Percentiles rank a stretch among this genome's conserved stretches.
Conservation (phyloP, 2,888 invertebrate species). For the Heliothis peltigera region DNA sequence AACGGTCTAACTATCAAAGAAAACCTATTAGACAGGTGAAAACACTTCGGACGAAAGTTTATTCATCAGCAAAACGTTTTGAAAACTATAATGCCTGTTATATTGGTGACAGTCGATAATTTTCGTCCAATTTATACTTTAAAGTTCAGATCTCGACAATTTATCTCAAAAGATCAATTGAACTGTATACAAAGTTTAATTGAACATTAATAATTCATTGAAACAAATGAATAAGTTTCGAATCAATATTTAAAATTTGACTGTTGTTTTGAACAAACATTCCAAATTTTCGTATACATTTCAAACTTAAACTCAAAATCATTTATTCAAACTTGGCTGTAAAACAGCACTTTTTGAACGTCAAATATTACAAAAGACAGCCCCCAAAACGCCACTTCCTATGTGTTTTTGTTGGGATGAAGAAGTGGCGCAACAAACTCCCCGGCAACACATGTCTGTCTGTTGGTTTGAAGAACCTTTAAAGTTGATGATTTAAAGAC, state of each 20-base stretch:
- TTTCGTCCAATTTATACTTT: constrained; percentile 2
- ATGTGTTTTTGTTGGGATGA: no score
- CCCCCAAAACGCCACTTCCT: no score
- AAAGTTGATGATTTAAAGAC: no score
- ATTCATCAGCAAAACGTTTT: constrained; percentile 18
- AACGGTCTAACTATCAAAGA: constrained; percentile 50
- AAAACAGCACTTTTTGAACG: no score
- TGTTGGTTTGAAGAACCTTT: no score
- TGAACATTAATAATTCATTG: not conserved
- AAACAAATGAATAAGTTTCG: not conserved
- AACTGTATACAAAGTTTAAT: not conserved
- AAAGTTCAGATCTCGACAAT: not conserved
- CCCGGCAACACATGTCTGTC: no score
- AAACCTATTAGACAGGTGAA: constrained; percentile 37
- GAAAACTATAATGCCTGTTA: constrained; percentile 26
- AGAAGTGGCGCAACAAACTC: no score
- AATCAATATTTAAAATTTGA: not conserved
- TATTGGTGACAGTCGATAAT: constrained; percentile 26
- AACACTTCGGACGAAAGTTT: constrained; percentile 33
- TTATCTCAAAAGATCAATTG: not conserved
- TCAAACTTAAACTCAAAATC: no score
- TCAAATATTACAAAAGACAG: no score
- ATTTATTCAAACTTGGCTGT: no score
- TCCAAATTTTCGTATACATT: no score
- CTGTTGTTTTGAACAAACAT: no score